Conservation (phyloP, 2,113 vertebrate species). For the Ammodramus savannarum region DNA sequence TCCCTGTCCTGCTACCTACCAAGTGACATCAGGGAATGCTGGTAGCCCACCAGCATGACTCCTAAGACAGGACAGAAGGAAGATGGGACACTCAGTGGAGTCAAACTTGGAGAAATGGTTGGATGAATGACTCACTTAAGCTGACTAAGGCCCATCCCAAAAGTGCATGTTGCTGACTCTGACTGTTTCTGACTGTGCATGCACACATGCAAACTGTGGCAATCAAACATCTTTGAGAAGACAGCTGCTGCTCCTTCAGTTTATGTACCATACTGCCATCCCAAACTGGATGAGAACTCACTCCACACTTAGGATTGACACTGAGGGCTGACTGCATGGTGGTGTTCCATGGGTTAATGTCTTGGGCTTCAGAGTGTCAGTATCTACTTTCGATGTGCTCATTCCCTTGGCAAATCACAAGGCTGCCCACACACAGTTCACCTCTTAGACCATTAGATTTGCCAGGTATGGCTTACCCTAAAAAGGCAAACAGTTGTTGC, state of each 20-base stretch:
- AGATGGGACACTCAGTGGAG: fast-evolving
- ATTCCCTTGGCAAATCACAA: not conserved
- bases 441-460: not conserved
- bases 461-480: not conserved
- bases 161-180: not conserved
- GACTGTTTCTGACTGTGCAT: not conserved
- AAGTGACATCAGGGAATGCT: not conserved
- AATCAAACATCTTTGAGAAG: not conserved
- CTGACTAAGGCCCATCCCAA: not conserved
- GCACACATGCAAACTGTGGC: not conserved
- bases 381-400: not conserved
- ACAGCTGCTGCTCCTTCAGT: not conserved
- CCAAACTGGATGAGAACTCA: not conserved
- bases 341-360: not conserved
- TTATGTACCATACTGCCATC: not conserved
- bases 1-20: not conserved
- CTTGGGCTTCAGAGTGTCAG: not conserved
- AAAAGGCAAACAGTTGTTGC: not conserved
- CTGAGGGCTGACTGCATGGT: not conserved
- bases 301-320: not conserved
- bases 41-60: not conserved
- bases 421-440: not conserved
- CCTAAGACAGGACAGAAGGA: not conserved
- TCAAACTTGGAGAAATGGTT: not conserved
- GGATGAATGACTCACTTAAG: not conserved